These are phyloP conservation scores for Cabera pusaria DNA, from an alignment of 2,888 invertebrate genomes.

Conservation along the genomic window DNA sequence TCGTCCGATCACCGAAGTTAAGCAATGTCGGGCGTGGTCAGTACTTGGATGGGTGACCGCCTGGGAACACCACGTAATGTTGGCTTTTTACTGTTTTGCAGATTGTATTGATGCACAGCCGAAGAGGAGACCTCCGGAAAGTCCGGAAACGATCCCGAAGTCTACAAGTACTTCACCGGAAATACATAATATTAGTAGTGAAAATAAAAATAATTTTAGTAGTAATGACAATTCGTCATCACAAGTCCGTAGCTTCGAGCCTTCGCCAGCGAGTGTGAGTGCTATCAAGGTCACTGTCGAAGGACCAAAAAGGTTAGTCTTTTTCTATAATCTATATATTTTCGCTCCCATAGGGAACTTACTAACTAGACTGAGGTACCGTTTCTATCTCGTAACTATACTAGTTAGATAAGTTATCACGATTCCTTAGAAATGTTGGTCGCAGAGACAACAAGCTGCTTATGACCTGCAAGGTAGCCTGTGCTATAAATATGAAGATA, in stretches of 20 bases:
- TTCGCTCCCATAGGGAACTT: too few relatives aligned
- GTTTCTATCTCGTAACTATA: too few relatives aligned
- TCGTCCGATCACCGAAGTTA: slow-evolving; percentile 75
- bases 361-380: too few relatives aligned
- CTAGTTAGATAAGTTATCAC: too few relatives aligned
- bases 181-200: slow-evolving; percentile 29
- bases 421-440: too few relatives aligned
- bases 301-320: slow-evolving; percentile 49
- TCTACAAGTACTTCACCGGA: slow-evolving; percentile 39
- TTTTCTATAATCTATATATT: too few relatives aligned
- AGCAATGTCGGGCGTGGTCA: slow-evolving; percentile 70
- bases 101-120: slow-evolving; percentile 30
- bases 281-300: slow-evolving; percentile 47
- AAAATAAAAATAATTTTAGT: too few relatives aligned
- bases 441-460: too few relatives aligned
- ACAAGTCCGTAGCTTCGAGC: slow-evolving; percentile 31
- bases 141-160: slow-evolving; percentile 30
- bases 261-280: slow-evolving; percentile 45
- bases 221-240: slow-evolving; percentile 29
- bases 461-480: too few relatives aligned
- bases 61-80: slow-evolving; percentile 59
- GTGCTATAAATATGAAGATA: too few relatives aligned
- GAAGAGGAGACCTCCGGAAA: slow-evolving; percentile 31
- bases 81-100: slow-evolving; percentile 43
- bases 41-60: slow-evolving; percentile 74